phyloP scores from a whole-genome alignment of 2,888 invertebrate species.

The Mythimna lalbum region DNA sequence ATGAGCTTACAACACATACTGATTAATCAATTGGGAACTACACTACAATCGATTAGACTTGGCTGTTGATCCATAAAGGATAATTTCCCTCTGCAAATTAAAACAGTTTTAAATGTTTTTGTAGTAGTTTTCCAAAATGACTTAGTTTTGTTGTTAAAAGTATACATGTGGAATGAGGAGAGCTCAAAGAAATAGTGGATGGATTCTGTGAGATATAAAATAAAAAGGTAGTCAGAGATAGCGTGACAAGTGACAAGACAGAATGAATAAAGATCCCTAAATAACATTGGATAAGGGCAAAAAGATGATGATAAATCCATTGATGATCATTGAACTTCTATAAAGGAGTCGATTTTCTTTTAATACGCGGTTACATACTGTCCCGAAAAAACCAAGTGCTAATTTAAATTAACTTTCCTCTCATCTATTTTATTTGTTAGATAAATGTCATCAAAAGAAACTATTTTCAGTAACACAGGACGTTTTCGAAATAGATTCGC shows the following conservation, averaged over 20 bases:
- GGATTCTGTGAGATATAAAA: no score
- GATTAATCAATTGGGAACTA: slow-evolving; percentile 17
- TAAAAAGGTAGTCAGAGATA: no score
- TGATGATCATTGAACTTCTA: neutral
- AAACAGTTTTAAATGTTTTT: neutral
- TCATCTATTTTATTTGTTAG: slow-evolving; percentile 12
- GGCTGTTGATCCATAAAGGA: neutral
- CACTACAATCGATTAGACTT: slow-evolving; percentile 13
- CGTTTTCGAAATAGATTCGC: slow-evolving; percentile 42
- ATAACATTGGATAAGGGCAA: no score
- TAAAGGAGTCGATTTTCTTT: neutral
- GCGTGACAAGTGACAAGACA: no score
- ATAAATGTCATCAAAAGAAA: slow-evolving; percentile 21
- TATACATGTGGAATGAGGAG: no score
- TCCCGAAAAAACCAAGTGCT: neutral
- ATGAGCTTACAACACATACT: slow-evolving; percentile 9
- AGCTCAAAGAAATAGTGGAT: no score
- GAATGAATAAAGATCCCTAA: no score
- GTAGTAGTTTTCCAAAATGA: no score
- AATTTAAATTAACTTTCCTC: neutral
- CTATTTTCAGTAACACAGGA: slow-evolving; percentile 39
- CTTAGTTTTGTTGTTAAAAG: no score
- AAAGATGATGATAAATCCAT: no score
- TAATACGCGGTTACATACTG: no score
- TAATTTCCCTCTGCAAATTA: neutral